Base-by-base conservation (phyloP, 2,888 invertebrate species). In the Gandaritis pyraliata region DNA sequence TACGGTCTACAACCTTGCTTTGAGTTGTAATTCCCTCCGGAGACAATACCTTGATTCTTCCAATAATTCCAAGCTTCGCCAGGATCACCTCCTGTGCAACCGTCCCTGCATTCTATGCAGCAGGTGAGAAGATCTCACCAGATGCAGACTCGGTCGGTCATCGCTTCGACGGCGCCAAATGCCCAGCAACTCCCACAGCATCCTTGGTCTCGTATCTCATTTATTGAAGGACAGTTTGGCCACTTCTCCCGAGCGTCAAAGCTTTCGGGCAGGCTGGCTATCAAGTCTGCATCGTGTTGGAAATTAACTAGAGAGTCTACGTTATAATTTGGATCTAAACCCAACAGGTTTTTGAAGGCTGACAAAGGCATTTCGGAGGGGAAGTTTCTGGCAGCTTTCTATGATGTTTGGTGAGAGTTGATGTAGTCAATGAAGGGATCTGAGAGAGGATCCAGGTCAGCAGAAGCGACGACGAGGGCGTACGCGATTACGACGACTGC, bases 311-410 rank as follows among this genome's bases (percentile, higher is more conserved):
- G 13, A 15, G 15, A 41, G 13, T 41, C 15, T 13, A 41, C 39
- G 39, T 15, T 41, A 6, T 13, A 4, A 7, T 41, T 13, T 8
- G 39, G 39, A 15, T 41, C 13, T 7, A 41, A 7, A 10, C 82
- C 77, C 71, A 94, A 86, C 0, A 54, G 36, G 12, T 23, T 54
- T 23, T 13, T 23, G 5, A 58, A 11, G 23, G 49, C 12, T 41
- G 12, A 29, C 2, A 38, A 1, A n/a, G 94, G 85, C 0, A 93
- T 92, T 5, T 93, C 81, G 33, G 86, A 75, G 15, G 92, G 92
- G 72, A 96, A 97, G 86, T 97, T 97, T 47, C 94, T 90, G 1
- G 96, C 96, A 66, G 96, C 96, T 85, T 90, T 94, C 97, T 97
- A 97, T 55, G 95, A 94, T 13, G 89, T 89, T 58, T 95, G 93